Evolutionary conservation across 2,797 vertebrate genomes (phyloP).

Genomic region (Dallia pectoralis): DNA sequence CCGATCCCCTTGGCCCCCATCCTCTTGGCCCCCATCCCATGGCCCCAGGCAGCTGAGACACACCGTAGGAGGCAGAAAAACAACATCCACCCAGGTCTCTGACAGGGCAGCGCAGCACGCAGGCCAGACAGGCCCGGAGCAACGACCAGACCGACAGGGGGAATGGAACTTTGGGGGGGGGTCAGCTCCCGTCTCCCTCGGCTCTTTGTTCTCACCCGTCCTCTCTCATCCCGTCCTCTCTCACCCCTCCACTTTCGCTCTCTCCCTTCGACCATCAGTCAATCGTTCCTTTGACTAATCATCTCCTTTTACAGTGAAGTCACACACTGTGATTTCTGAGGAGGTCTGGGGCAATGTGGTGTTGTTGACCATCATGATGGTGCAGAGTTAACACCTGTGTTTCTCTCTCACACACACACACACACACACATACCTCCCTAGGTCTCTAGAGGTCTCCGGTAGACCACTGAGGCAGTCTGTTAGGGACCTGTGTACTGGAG

Average conservation of each 20-base stretch:
- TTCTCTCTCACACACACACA: slow-evolving; percentile 29
- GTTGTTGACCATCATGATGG: slow-evolving; percentile 9
- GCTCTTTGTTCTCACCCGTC: slow-evolving; percentile 6
- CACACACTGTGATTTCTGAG: neutral
- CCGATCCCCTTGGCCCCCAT: slow-evolving; percentile 65
- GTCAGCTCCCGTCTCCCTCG: neutral
- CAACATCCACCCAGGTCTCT: slow-evolving; percentile 78
- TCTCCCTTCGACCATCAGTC: neutral
- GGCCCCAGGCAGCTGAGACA: slow-evolving; percentile 71
- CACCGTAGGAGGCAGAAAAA: slow-evolving; percentile 79
- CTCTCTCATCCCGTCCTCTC: neutral
- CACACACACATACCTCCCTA: slow-evolving; percentile 37
- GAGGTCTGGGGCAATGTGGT: neutral
- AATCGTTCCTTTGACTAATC: neutral
- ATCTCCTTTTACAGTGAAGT: neutral
- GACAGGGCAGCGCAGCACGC: slow-evolving; percentile 64
- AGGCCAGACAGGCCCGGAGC: slow-evolving; percentile 50
- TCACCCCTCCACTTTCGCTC: neutral
- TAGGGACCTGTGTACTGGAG: slow-evolving; percentile 58
- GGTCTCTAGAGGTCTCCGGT: slow-evolving; percentile 43
- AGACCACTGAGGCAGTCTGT: slow-evolving; percentile 62
- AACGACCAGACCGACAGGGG: slow-evolving; percentile 36
- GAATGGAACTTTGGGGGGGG: slow-evolving; percentile 28
- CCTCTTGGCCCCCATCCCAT: slow-evolving; percentile 70
- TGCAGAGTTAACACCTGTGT: neutral